Evolutionary conservation across 2,797 vertebrate genomes (phyloP), one percentile per base, ranked within the genome.

Genomic region (Adelosebastes latens): DNA sequence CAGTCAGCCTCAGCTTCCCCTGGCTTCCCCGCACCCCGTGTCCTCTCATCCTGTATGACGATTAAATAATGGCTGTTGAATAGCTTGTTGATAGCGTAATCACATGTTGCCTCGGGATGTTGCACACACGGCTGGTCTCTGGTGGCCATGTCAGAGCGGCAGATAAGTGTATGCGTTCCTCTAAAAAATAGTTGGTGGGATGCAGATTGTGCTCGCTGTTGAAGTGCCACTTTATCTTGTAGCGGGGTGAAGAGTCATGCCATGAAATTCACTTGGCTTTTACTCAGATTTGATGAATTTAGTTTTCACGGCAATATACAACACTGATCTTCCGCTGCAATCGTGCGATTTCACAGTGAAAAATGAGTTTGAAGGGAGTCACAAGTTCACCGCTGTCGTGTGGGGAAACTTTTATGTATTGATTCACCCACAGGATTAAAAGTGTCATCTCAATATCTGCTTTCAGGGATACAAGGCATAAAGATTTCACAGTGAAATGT

Each of bases 1-100:
- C 61, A 77, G 62, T 62, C 75, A 56, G 27, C 55, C 61, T 62
- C 8, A 0, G 11, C 77, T 66, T 77, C 74, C 75, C 65, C 59
- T 18, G 56, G 60, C 67, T 73, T 74, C 39, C 42, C 59, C 0
- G 6, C 6, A 12, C 46, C 62, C 53, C 0, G 5, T 24, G 27
- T 77, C 78, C 69, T 84, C 82, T 80, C 79, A 68, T 80, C 79
- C 82, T 76, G 70, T 64, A 69, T 69, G 87, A 90, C 88, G 89
- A 77, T 88, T 80, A 87, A 90, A 91, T 84, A 84, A 86, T 79
- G 81, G 79, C 46, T 81, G 85, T 84, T 88, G 88, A 88, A 82
- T 84, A 86, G 65, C 79, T 60, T 8, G 62, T 72, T 90, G 88
- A 91, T 87, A 81, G 75, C 46, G 52, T 88, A 88, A 93, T 90